Evolutionary conservation across 2,888 invertebrate species (phyloP).

Genomic region (Brenthis hecate): DNA sequence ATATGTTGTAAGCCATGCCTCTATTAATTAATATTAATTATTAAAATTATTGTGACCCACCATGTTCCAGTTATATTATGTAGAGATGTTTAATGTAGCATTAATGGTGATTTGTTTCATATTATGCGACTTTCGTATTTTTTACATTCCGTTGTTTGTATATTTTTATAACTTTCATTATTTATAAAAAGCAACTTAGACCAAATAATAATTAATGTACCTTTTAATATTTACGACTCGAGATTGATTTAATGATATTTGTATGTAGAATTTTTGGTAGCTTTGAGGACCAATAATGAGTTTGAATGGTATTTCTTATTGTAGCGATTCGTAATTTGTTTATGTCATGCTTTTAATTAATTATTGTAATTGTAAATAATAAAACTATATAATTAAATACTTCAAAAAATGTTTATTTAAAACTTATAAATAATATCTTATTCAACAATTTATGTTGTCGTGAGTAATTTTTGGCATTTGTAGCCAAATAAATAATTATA

Average conservation of each 20-base stretch:
- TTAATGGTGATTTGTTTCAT: constrained; percentile 63
- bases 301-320: constrained; percentile 74
- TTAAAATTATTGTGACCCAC: constrained; percentile 76
- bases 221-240: constrained; percentile 71
- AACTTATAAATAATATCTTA: constrained; percentile 40
- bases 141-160: constrained; percentile 81
- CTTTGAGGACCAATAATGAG: constrained; percentile 78
- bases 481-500: constrained; percentile 40
- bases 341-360: constrained; percentile 68
- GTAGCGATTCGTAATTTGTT: constrained; percentile 75
- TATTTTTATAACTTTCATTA: constrained; percentile 76
- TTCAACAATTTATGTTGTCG: constrained; percentile 42
- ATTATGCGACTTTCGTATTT: constrained; percentile 69
- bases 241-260: constrained; percentile 65
- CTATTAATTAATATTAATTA: constrained; percentile 62
- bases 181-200: constrained; percentile 79
- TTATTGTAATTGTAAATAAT: constrained; percentile 78
- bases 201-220: constrained; percentile 83
- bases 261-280: constrained; percentile 75
- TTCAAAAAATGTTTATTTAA: constrained; percentile 56
- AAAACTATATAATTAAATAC: constrained; percentile 73
- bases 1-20: constrained; percentile 60
- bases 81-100: constrained; percentile 76
- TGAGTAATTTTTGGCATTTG: constrained; percentile 40
- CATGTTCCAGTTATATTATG: constrained; percentile 76